Evolutionary conservation across 2,888 invertebrate species (phyloP).

Genomic region (Metellina segmentata): DNA sequence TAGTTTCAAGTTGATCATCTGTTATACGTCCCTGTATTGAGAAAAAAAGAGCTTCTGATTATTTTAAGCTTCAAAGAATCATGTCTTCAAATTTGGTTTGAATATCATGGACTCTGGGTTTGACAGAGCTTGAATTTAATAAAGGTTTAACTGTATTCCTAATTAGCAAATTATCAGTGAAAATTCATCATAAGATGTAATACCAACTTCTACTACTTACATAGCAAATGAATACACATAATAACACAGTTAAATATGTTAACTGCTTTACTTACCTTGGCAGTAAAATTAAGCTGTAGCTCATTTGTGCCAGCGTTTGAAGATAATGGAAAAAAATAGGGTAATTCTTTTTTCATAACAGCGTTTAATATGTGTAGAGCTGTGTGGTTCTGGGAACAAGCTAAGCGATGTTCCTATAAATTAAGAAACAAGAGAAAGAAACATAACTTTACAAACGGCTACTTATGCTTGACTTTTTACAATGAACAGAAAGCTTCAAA

Average conservation of each 20-base stretch:
- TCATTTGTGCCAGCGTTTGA: constrained; percentile 41
- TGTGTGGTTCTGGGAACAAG: constrained; percentile 68
- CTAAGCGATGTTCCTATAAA: constrained; percentile 52
- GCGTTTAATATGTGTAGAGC: constrained; percentile 64
- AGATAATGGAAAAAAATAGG: constrained; percentile 54
- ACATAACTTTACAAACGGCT: no score
- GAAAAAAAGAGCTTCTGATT: no score
- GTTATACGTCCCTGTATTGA: constrained; percentile 24
- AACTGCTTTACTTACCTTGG: constrained; percentile 37
- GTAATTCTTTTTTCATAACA: constrained; percentile 45
- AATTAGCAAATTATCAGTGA: background rate
- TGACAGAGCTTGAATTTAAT: no score
- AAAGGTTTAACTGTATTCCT: background rate
- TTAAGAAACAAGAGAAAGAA: constrained; percentile 3
- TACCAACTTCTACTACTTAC: background rate
- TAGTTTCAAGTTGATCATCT: constrained; percentile 37
- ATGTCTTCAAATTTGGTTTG: no score
- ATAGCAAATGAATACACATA: no score
- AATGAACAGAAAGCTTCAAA: background rate
- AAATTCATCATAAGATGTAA: background rate
- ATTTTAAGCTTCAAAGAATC: no score
- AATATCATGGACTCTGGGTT: no score
- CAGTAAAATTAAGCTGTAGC: constrained; percentile 46
- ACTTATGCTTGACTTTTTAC: no score
- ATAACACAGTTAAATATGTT: no score